Evolutionary conservation across 2,888 invertebrate genomes (phyloP), one percentile per base, ranked within the genome.

Genomic region (Torymus texanus): DNA sequence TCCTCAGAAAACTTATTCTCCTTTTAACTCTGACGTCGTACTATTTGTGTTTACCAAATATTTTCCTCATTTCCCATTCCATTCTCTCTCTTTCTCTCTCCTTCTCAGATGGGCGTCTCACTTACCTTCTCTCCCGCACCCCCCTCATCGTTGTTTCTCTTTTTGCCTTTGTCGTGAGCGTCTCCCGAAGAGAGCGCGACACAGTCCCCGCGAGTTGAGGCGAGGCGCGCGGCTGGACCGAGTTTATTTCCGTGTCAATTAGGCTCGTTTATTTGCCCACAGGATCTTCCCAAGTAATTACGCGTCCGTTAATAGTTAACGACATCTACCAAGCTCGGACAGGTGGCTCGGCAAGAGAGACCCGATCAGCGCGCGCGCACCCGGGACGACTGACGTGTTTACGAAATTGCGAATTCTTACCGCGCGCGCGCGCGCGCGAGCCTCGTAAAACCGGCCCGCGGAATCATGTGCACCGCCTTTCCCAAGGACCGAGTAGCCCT

Each of bases 241-340:
- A 83, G 88, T 87, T 89, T 90, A 89, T 89, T 90, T 89, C 87
- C 85, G 88, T 87, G 89, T 88, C 89, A 89, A 90, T 89, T 89
- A 89, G 87, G 87, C 87, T 87, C 87, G 87, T 89, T 88, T 89
- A 88, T 89, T 88, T 88, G 86, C 85, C 41, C 83, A 82, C 83
- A 84, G 84, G 84, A 87, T 89, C 86, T 86, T 87, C 86, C 85
- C 87, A 85, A 85, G 87, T 88, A 88, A 89, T 90, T 89, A 89
- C 85, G 86, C 82, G 84, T 85, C 85, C 87, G 88, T 88, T 88
- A 88, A 88, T 88, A 86, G 86, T 87, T 88, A 89, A 89, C 87
- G 87, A 86, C 87, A 87, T 87, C 85, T 86, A 86, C 84, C 41
- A 83, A 83, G 86, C 84, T 86, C 82, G 84, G 88, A 88, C 88